Percentiles rank a stretch among this genome's conserved stretches.
phyloP scores from a whole-genome alignment of 2,797 vertebrate genomes.

The Ctenochaetus hawaiiensis region DNA sequence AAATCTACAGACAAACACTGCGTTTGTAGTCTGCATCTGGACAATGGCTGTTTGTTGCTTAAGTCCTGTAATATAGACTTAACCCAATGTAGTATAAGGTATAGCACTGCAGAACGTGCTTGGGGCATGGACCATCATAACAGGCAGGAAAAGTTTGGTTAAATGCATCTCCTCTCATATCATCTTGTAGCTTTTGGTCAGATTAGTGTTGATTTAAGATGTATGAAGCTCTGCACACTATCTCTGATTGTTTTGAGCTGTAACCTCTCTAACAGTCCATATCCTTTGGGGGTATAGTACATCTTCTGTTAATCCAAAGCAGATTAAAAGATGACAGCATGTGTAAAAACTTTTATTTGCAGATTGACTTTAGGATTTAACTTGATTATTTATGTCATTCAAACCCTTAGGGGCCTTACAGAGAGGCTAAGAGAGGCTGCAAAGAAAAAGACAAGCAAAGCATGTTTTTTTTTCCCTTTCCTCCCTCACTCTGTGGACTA shows the following conservation, averaged over 20 bases:
- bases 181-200: conserved; percentile 48
- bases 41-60: conserved; percentile 68
- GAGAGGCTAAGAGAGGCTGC: conserved; percentile 73
- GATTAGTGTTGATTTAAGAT: conserved; percentile 64
- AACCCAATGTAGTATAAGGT: conserved; percentile 57
- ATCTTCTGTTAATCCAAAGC: conserved; percentile 77
- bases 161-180: conserved; percentile 47
- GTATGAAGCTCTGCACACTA: conserved; percentile 31
- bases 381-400: conserved; percentile 81
- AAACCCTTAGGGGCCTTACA: conserved; percentile 79
- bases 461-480: conserved; percentile 76
- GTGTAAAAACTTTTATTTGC: conserved; percentile 76
- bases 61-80: conserved; percentile 68
- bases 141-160: conserved; percentile 25
- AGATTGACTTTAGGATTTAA: conserved; percentile 84
- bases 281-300: conserved; percentile 69
- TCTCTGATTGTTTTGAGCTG: conserved; percentile 68
- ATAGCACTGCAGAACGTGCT: conserved; percentile 19
- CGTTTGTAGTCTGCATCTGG: conserved; percentile 75
- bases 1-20: conserved; percentile 88
- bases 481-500: conserved; percentile 86
- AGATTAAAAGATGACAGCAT: conserved; percentile 75
- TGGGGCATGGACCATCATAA: conserved; percentile 33
- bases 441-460: conserved; percentile 89
- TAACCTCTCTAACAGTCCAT: conserved; percentile 68